phyloP scores from a whole-genome alignment of 2,888 invertebrate genomes.

The Limulus polyphemus region DNA sequence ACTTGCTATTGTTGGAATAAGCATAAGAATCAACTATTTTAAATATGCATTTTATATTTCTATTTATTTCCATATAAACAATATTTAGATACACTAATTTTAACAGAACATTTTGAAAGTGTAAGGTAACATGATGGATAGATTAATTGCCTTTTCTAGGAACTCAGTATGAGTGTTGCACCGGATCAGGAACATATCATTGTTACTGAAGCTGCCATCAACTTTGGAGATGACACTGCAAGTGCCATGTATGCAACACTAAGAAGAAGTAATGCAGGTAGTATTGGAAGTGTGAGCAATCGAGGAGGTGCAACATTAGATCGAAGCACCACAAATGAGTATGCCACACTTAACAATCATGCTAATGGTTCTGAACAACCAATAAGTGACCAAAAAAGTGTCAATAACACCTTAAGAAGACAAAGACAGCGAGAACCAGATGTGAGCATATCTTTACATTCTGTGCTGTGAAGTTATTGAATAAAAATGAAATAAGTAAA shows the following conservation, averaged over 20 bases:
- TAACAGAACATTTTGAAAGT: no score
- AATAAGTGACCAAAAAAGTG: neutral
- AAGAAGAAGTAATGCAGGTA: conserved; percentile 10
- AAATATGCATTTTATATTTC: no score
- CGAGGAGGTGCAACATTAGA: conserved; percentile 14
- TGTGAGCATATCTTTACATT: neutral
- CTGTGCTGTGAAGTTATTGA: neutral
- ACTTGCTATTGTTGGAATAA: no score
- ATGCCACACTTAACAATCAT: conserved; percentile 18
- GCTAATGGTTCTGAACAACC: conserved; percentile 8
- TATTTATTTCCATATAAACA: no score
- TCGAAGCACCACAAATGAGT: conserved; percentile 11
- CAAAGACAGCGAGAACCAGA: neutral
- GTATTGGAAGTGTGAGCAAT: conserved; percentile 2
- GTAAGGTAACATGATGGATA: no score
- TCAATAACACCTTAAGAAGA: neutral
- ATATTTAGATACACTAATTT: no score
- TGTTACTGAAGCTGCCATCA: conserved; percentile 10
- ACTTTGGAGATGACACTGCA: conserved; percentile 5
- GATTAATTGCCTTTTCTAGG: conserved; percentile 3
- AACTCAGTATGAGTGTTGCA: conserved; percentile 20
- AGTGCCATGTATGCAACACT: conserved; percentile 18
- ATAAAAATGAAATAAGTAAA: neutral
- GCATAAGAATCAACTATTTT: no score
- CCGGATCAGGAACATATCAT: conserved; percentile 10